These are phyloP conservation scores for Bugula neritina DNA, from an alignment of 2,888 invertebrate genomes.

Conservation along the genomic window DNA sequence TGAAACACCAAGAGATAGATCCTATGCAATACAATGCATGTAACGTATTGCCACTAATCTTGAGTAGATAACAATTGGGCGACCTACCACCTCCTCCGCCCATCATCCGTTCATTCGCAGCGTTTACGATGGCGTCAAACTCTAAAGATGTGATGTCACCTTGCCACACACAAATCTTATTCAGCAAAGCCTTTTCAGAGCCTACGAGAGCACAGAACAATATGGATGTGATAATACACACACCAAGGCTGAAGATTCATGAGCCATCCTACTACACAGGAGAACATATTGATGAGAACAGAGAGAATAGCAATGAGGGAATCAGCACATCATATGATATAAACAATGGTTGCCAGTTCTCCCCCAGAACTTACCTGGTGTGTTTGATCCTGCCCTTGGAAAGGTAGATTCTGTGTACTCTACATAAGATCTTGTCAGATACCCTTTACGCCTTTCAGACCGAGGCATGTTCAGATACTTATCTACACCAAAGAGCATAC, in stretches of 20 bases:
- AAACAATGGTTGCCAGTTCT: no score
- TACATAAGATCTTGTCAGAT: neutral
- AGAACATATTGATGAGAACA: no score
- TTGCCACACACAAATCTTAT: constrained; percentile 50
- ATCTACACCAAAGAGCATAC: neutral
- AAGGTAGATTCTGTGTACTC: neutral
- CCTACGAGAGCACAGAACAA: neutral
- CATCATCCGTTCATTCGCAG: constrained; percentile 69
- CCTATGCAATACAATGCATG: no score
- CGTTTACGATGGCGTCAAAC: constrained; percentile 83
- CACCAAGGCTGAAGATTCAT: neutral
- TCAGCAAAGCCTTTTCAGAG: neutral
- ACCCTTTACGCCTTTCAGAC: neutral
- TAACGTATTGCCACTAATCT: neutral
- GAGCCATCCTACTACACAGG: neutral
- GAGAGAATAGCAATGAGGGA: no score
- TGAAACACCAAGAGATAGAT: no score
- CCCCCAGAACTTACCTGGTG: no score
- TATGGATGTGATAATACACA: no score
- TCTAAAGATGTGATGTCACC: constrained; percentile 80
- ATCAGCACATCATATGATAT: no score
- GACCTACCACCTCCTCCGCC: constrained; percentile 72
- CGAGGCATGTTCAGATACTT: neutral
- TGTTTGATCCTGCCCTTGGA: no score
- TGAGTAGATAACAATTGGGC: neutral